These are phyloP conservation scores for Paedocypris sp. DNA, from an alignment of 2,113 vertebrate genomes.

Conservation along the genomic window DNA sequence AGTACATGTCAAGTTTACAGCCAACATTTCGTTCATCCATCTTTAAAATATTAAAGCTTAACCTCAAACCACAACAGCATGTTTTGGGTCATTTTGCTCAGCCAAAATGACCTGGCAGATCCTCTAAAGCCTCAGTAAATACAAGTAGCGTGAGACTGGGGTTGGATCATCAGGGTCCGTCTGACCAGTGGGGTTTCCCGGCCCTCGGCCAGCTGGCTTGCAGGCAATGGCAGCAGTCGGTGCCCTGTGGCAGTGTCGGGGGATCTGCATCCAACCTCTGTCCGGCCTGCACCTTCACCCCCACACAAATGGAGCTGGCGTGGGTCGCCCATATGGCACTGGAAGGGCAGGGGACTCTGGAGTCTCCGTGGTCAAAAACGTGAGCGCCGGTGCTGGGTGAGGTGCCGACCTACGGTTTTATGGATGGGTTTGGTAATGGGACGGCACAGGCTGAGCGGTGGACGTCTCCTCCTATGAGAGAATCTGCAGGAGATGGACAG, in stretches of 20 bases:
- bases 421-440: constrained; percentile 39
- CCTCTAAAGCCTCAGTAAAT: background rate
- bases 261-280: constrained; percentile 7
- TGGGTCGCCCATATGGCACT: constrained; percentile 31
- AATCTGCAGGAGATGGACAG: constrained; percentile 25
- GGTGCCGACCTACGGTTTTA: constrained; percentile 20
- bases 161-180: background rate
- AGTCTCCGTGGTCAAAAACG: constrained; percentile 22
- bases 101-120: background rate
- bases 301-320: constrained; percentile 23
- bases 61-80: background rate
- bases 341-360: constrained; percentile 11
- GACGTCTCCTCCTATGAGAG: constrained; percentile 18
- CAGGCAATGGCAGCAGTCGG: background rate
- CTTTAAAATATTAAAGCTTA: background rate
- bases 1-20: background rate
- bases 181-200: background rate
- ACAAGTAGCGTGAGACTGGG: background rate
- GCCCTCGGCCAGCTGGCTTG: constrained; percentile 28
- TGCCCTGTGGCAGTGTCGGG: constrained; percentile 32
- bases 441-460: constrained; percentile 5
- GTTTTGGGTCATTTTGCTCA: background rate
- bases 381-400: constrained; percentile 2
- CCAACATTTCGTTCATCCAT: background rate
- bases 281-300: constrained; percentile 15